Evolutionary conservation across 2,113 vertebrate species (phyloP).

Genomic region (Melanotaenia duboulayi): DNA sequence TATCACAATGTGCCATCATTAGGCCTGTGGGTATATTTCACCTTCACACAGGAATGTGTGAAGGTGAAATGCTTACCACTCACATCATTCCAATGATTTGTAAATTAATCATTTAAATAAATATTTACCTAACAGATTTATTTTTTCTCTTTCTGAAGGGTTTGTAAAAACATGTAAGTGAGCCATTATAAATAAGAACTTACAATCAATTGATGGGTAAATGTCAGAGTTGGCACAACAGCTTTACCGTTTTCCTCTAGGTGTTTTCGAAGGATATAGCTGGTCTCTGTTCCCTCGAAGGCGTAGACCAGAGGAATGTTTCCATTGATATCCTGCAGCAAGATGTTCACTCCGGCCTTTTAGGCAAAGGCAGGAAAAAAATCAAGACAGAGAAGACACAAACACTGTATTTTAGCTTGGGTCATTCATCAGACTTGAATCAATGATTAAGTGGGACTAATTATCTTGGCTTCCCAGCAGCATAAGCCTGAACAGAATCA

Average conservation of each 20-base stretch:
- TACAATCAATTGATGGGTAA: neutral
- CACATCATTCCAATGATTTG: neutral
- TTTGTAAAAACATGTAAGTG: neutral
- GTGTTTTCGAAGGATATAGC: conserved; percentile 88
- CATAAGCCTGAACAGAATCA: conserved; percentile 50
- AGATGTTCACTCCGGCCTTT: conserved; percentile 91
- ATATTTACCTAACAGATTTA: neutral
- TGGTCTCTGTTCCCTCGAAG: conserved; percentile 89
- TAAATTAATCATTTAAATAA: neutral
- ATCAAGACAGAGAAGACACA: conserved; percentile 30
- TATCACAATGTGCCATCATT: conserved; percentile 26
- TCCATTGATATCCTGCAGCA: conserved; percentile 93
- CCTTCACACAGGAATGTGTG: conserved; percentile 20
- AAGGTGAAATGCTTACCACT: neutral
- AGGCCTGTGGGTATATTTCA: conserved; percentile 43
- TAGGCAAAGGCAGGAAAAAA: conserved; percentile 1
- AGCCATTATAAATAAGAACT: neutral
- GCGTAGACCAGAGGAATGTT: conserved; percentile 92
- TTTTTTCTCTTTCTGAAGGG: conserved; percentile 4
- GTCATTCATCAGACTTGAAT: conserved; percentile 66
- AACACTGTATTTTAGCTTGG: conserved; percentile 41
- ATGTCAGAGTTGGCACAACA: neutral
- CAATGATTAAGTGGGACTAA: conserved; percentile 68
- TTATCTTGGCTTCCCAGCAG: conserved; percentile 72
- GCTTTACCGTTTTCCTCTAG: conserved; percentile 92